Evolutionary conservation across 1,140 invertebrate species (phyloP).

Genomic region (Pogonus chalceus): DNA sequence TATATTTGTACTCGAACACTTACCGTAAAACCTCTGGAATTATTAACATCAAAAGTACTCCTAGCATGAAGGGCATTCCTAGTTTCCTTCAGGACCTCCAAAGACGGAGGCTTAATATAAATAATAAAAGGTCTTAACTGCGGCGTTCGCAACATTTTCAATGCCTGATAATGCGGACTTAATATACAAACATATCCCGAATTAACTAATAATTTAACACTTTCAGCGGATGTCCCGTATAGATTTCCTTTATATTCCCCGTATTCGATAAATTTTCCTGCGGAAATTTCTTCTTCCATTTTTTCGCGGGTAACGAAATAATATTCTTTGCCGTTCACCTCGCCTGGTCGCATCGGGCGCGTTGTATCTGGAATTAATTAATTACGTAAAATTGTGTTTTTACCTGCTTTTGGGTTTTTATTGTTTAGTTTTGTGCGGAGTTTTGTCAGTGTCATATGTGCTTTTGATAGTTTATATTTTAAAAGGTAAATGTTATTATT

Average conservation of each 20-base stretch:
- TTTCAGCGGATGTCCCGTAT: slow-evolving; percentile 88
- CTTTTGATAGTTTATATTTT: no score
- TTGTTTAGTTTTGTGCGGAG: no score
- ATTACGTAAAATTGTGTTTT: no score
- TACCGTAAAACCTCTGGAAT: slow-evolving; percentile 82
- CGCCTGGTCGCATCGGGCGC: slow-evolving; percentile 66
- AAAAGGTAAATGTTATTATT: no score
- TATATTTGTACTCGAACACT: slow-evolving; percentile 25
- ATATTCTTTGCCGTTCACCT: slow-evolving; percentile 91
- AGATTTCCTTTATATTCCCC: slow-evolving; percentile 96
- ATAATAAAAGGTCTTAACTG: slow-evolving; percentile 92
- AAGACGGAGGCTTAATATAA: slow-evolving; percentile 83
- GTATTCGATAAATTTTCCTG: slow-evolving; percentile 89
- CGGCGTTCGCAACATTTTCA: slow-evolving; percentile 82
- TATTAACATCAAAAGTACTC: slow-evolving; percentile 82
- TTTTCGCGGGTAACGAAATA: slow-evolving; percentile 80
- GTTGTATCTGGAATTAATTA: slow-evolving; percentile 66
- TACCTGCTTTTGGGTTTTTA: no score
- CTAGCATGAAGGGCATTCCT: slow-evolving; percentile 69
- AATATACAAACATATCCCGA: slow-evolving; percentile 85
- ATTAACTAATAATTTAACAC: slow-evolving; percentile 78
- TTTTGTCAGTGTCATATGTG: no score
- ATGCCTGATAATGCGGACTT: slow-evolving; percentile 89
- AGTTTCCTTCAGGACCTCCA: slow-evolving; percentile 75
- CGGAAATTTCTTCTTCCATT: slow-evolving; percentile 85